A percentile compares a stretch with the other conserved stretches of the same genome.
Evolutionary conservation across 1,140 invertebrate genomes (phyloP).

Genomic region (Aphelenchoides besseyi): DNA sequence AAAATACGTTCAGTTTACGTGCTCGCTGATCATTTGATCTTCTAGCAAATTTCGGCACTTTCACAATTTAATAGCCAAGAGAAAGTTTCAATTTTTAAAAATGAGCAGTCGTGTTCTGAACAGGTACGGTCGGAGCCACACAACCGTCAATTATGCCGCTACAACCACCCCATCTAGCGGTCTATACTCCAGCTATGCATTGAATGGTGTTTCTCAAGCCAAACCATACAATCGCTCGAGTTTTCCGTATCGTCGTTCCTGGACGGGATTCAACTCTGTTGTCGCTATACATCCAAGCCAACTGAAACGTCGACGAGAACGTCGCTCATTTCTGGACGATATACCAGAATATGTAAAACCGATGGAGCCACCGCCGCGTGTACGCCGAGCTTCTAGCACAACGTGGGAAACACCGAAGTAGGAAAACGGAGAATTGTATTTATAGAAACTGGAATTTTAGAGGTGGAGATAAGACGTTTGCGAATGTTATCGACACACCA

Average conservation of each 20-base stretch:
- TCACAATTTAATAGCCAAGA: not conserved
- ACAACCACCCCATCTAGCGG: not conserved
- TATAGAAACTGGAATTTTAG: no score
- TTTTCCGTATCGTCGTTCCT: constrained; percentile 3
- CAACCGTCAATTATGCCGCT: not conserved
- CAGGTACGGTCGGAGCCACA: not conserved
- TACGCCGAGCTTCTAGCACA: constrained; percentile 30
- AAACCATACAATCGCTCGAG: not conserved
- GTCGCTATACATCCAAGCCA: constrained; percentile 17
- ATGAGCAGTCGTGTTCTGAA: not conserved
- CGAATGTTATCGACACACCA: constrained; percentile 15
- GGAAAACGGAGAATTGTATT: no score
- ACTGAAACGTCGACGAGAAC: constrained; percentile 4
- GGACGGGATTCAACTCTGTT: constrained; percentile 19
- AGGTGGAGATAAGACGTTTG: constrained; percentile 15
- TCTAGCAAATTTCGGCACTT: not conserved
- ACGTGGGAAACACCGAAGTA: constrained; percentile 34
- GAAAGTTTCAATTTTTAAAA: no score
- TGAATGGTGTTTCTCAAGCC: not conserved
- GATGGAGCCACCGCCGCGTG: not conserved
- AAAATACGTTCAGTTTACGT: not conserved
- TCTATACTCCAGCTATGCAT: not conserved
- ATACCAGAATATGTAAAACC: constrained; percentile 9
- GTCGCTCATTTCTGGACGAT: constrained; percentile 4
- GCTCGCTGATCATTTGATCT: not conserved